These are phyloP conservation scores for Dendrocincla fuliginosa DNA, from an alignment of 2,797 vertebrate genomes.

Conservation along the genomic window DNA sequence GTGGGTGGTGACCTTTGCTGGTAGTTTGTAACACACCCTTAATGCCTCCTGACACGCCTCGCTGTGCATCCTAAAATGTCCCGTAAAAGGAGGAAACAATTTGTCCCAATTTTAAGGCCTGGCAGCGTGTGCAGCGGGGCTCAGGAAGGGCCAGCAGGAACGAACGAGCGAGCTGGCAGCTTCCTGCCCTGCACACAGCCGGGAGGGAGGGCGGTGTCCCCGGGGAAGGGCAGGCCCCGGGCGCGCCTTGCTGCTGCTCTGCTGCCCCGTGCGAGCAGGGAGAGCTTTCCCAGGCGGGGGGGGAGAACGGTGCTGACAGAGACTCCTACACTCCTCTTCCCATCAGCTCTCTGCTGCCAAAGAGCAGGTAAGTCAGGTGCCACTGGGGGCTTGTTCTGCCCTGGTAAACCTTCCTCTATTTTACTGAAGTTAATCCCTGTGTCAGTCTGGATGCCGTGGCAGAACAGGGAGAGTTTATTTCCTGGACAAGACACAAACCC, in stretches of 20 bases:
- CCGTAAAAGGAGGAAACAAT: background rate
- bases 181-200: background rate
- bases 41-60: background rate
- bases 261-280: background rate
- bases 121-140: background rate
- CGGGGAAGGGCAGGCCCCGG: background rate
- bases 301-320: fast-evolving
- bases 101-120: background rate
- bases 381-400: background rate
- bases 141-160: background rate
- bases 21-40: background rate
- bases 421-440: background rate
- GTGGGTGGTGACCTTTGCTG: background rate
- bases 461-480: background rate
- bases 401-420: background rate
- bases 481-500: background rate
- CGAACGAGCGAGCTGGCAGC: background rate
- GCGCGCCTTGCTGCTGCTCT: background rate
- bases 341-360: background rate
- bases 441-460: background rate
- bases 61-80: background rate
- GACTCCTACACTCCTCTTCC: background rate
- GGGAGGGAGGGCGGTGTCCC: background rate
- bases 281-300: background rate
- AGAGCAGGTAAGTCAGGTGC: background rate